Percentiles rank a stretch among this genome's conserved stretches.
Conservation (phyloP, 1,140 invertebrate species). For the Helicoverpa zea region DNA sequence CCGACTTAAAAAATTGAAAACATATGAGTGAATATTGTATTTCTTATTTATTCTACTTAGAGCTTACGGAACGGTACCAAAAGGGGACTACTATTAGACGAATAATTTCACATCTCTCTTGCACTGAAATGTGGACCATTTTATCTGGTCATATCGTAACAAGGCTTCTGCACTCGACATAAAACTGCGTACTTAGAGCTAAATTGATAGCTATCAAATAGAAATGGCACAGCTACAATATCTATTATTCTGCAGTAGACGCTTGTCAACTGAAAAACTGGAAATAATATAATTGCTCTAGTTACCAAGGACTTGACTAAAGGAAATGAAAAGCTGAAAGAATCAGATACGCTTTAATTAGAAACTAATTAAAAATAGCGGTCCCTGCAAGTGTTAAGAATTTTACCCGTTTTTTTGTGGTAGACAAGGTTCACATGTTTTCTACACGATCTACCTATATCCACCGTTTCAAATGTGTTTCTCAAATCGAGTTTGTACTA, state of each 20-base stretch:
- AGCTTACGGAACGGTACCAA: too few relatives aligned
- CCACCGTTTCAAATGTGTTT: background rate
- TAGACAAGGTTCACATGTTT: background rate
- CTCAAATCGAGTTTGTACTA: background rate
- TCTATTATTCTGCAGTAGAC: background rate
- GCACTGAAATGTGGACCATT: background rate
- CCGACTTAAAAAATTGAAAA: too few relatives aligned
- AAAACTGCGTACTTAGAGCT: background rate
- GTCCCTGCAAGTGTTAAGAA: background rate
- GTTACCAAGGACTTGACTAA: background rate
- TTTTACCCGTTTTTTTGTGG: background rate
- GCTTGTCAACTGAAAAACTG: slow-evolving; percentile 1
- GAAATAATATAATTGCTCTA: background rate
- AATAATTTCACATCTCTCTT: background rate
- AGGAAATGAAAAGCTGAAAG: background rate
- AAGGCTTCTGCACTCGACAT: background rate
- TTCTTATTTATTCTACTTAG: too few relatives aligned
- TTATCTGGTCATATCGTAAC: background rate
- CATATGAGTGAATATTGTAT: too few relatives aligned
- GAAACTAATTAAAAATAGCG: background rate
- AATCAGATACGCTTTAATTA: background rate
- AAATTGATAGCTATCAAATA: background rate
- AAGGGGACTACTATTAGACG: too few relatives aligned
- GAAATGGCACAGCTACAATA: background rate
- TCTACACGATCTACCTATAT: background rate